phyloP scores from a whole-genome alignment of 2,797 vertebrate genomes.

The Enteromius paludinosus region DNA sequence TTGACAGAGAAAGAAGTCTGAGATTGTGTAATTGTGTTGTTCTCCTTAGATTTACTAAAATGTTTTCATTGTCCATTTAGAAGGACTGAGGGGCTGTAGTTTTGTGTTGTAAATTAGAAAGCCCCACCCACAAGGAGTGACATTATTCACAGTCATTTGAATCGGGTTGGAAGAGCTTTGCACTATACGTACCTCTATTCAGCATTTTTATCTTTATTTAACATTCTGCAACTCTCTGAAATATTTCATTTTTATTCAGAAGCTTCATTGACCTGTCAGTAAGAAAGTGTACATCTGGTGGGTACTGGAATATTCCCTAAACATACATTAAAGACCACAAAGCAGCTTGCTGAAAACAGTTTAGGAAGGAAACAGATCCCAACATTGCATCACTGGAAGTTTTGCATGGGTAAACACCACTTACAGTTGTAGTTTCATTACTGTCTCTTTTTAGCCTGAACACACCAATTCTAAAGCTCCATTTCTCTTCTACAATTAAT shows the following conservation, averaged over 20 bases:
- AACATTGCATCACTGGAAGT: not conserved
- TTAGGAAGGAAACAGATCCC: not conserved
- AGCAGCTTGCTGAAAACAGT: not conserved
- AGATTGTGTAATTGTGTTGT: not conserved
- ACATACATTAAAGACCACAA: not conserved
- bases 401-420: not conserved
- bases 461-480: not conserved
- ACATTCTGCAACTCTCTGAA: not conserved
- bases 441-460: conserved; percentile 5
- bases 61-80: not conserved
- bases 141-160: not conserved
- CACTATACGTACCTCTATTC: not conserved
- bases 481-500: not conserved
- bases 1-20: not conserved
- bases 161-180: not conserved
- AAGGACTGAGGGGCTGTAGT: not conserved
- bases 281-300: not conserved
- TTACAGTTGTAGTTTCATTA: not conserved
- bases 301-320: not conserved
- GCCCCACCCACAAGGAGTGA: not conserved
- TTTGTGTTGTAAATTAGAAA: not conserved
- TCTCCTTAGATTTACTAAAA: not conserved
- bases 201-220: not conserved
- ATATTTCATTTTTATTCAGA: not conserved
- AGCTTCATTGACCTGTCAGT: not conserved